These are phyloP conservation scores for Corydoras maculifer DNA, from an alignment of 2,113 vertebrate genomes.

Conservation along the genomic window DNA sequence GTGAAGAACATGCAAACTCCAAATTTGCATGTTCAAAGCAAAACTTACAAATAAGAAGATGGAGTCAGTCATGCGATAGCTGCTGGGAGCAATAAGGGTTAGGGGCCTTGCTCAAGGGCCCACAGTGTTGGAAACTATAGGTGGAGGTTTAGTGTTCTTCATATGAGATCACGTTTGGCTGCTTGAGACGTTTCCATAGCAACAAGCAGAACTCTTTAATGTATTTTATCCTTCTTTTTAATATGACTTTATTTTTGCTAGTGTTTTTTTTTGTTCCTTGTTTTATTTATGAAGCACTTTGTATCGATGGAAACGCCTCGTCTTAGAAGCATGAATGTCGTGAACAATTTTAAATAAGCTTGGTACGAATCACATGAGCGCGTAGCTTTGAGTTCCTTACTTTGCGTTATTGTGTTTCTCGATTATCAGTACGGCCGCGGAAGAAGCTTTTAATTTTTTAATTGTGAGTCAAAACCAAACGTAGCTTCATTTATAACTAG, in stretches of 20 bases:
- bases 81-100: no score
- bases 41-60: no score
- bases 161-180: no score
- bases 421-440: conserved; percentile 51
- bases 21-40: no score
- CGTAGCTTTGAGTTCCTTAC: conserved; percentile 54
- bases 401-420: conserved; percentile 46
- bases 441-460: conserved; percentile 36
- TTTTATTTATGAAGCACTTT: conserved; percentile 66
- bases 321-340: conserved; percentile 22
- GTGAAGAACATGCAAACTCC: no score
- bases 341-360: conserved; percentile 54
- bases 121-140: no score
- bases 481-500: conserved; percentile 60
- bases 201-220: neutral
- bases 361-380: conserved; percentile 47
- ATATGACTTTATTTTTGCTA: conserved; percentile 9
- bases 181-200: no score
- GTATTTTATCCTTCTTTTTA: neutral
- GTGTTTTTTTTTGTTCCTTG: conserved; percentile 8
- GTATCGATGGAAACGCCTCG: conserved; percentile 24
- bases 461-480: conserved; percentile 35
- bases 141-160: no score
- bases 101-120: no score
- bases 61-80: no score